Base-by-base conservation (phyloP, 1,140 invertebrate species). In the Ruditapes philippinarum region DNA sequence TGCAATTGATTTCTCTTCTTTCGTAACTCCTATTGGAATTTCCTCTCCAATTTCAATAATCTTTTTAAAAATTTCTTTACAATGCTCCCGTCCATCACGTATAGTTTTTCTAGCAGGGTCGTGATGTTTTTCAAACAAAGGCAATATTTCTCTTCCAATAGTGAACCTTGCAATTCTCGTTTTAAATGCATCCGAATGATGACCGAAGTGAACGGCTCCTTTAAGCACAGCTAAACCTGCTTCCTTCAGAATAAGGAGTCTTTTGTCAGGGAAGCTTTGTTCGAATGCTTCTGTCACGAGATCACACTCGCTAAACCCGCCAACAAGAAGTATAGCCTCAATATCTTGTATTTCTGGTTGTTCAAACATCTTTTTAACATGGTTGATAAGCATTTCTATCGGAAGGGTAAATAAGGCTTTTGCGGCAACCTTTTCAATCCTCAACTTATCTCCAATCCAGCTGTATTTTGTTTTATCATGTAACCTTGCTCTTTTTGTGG, bases 271-370 rank as follows among this genome's bases (percentile, higher is more conserved):
- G n/a, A 76, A 25, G n/a, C 38, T 45, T 12, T 25, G 14, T 33
- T 49, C 19, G 7, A 76, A 25, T 76, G 38, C 73, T 2, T 76
- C 73, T 76, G 42, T n/a, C 33, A 76, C 73, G 5, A 76, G 38
- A 9, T 31, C 19, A 45, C 73, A 45, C n/a, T 76, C 73, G 1
- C 40, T 40, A 51, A 76, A 76, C 5, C 73, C 73, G 12, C 89
- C 89, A 28, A 90, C 89, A 38, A 90, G 45, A 11, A 90, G 65
- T n/a, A 90, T 84, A n/a, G 9, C 31, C 3, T 36, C 22, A n/a
- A 40, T 19, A 4, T 51, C 28, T 68, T 49, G 7, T 22, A 84
- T 33, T 17, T 28, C n/a, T 49, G 60, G 62, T 73, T 73, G n/a
- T 7, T 22, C 22, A 25, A 84, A 33, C 9, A 84, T 19, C 4